Base-by-base conservation (phyloP, 1,140 invertebrate genomes). In the Zaprionus africanus region DNA sequence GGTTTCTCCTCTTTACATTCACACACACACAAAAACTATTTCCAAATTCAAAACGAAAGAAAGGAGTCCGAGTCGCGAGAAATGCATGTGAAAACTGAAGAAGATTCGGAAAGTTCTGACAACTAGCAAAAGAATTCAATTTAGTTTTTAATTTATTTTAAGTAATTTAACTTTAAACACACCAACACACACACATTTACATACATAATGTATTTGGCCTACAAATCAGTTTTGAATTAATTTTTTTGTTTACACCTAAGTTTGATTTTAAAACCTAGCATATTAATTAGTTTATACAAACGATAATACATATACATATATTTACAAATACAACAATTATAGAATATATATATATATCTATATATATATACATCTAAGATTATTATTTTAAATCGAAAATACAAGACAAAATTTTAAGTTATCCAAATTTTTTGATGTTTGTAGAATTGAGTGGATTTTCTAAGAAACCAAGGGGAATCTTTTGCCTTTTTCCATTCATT, bases 111-210 rank as follows among this genome's bases (percentile, higher is more conserved):
- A 51, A 26, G 26, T 46, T 69, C 49, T 78, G 19, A 46, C 36
- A 56, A 46, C 60, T 58, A 51, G 56, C 41, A 43, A 63, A 63
- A 60, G 28, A 46, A 74, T 71, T 61, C 15, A 53, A 22, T 68
- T 70, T 53, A 41, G 46, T 51, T 65, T 76, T 38, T 56, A 70
- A 28, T 70, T 76, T 76, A 76, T 56, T 72, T 67, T 57, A 68
- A 57, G 38, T 54, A 74, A 71, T 65, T 65, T 65, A 76, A 76
- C 51, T 61, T 49, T 24, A 49, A 22, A 22, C 22, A 49, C 51
- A 62, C 34, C 28, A 31, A 61, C 24, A 41, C n/a, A 38, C 28
- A 56, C 36, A 57, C 24, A 31, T 56, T 58, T 15, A 57, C 22
- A 62, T 51, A 24, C 46, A 69, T 53, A 46, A 58, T 63, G 66